phyloP scores from a whole-genome alignment of 1,140 invertebrate genomes.

The Cotesia vestalis region DNA sequence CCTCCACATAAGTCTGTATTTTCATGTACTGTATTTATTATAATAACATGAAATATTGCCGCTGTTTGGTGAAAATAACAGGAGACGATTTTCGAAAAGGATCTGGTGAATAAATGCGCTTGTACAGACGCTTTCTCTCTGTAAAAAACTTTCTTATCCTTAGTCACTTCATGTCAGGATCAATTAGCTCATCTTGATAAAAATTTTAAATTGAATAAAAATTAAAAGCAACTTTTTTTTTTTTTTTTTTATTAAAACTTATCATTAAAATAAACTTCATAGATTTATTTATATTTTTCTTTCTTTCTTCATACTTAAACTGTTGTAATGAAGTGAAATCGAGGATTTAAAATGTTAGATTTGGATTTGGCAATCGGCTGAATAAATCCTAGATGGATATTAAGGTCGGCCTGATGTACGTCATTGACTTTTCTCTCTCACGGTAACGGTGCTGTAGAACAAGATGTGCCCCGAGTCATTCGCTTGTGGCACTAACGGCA shows the following conservation, averaged over 20 bases:
- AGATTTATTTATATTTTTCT: too few relatives aligned
- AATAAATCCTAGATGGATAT: constrained; percentile 17
- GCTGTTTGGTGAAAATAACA: constrained; percentile 24
- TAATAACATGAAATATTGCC: background rate
- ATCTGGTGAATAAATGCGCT: constrained; percentile 4
- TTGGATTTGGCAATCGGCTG: background rate
- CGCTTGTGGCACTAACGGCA: background rate
- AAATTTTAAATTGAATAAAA: background rate
- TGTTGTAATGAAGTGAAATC: background rate
- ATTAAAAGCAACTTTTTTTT: background rate
- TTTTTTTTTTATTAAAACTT: too few relatives aligned
- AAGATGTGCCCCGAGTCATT: constrained; percentile 23
- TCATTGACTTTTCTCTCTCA: constrained; percentile 28
- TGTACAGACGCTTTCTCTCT: constrained; percentile 20
- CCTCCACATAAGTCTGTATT: background rate
- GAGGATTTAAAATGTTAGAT: background rate
- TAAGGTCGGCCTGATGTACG: constrained; percentile 23
- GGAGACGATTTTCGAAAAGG: constrained; percentile 32
- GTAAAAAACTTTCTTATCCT: constrained; percentile 31
- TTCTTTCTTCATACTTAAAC: background rate
- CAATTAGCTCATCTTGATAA: constrained; percentile 11
- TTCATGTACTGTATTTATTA: background rate
- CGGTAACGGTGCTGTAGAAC: constrained; percentile 25
- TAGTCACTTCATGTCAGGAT: constrained; percentile 11
- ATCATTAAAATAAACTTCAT: too few relatives aligned